Percentiles rank a stretch among this genome's conserved stretches.
These are phyloP conservation scores for Crenichthys baileyi DNA, from an alignment of 2,797 vertebrate species.

Conservation along the genomic window DNA sequence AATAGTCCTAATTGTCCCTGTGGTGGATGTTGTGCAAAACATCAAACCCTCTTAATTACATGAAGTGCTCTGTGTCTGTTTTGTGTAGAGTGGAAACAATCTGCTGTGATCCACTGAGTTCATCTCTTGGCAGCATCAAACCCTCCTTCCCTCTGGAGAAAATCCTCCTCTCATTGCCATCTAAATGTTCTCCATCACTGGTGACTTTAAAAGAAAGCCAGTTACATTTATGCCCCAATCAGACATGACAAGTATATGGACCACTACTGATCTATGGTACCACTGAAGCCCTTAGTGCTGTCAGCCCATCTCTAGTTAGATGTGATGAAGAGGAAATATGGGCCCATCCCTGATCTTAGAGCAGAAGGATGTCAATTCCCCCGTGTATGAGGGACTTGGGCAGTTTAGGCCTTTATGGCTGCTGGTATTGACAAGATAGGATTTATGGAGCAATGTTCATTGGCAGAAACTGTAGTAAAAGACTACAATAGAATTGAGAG, in stretches of 20 bases:
- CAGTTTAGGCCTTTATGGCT: slow-evolving; percentile 24
- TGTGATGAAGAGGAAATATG: slow-evolving; percentile 47
- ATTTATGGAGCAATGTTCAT: slow-evolving; percentile 35
- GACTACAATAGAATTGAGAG: not conserved
- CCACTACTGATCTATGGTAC: slow-evolving; percentile 38
- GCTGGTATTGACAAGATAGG: slow-evolving; percentile 43
- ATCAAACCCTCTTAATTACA: slow-evolving; percentile 49
- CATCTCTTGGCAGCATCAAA: not conserved
- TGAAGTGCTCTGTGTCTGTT: slow-evolving; percentile 32
- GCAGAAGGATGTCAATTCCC: slow-evolving; percentile 28
- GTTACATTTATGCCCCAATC: slow-evolving; percentile 46
- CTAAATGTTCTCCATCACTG: not conserved
- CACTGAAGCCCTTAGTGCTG: slow-evolving; percentile 38
- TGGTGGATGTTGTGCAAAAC: slow-evolving; percentile 51
- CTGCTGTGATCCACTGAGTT: slow-evolving; percentile 14
- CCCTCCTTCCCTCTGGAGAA: slow-evolving; percentile 6
- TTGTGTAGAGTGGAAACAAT: slow-evolving; percentile 12
- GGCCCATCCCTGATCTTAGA: slow-evolving; percentile 17
- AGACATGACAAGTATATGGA: slow-evolving; percentile 58
- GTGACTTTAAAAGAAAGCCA: slow-evolving; percentile 25
- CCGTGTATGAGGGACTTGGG: slow-evolving; percentile 35
- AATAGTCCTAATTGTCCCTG: slow-evolving; percentile 53
- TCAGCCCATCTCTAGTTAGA: slow-evolving; percentile 38
- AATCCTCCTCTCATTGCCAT: not conserved
- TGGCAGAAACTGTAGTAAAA: slow-evolving; percentile 4